phyloP scores from a whole-genome alignment of 2,888 invertebrate species.

The Bugula neritina region DNA sequence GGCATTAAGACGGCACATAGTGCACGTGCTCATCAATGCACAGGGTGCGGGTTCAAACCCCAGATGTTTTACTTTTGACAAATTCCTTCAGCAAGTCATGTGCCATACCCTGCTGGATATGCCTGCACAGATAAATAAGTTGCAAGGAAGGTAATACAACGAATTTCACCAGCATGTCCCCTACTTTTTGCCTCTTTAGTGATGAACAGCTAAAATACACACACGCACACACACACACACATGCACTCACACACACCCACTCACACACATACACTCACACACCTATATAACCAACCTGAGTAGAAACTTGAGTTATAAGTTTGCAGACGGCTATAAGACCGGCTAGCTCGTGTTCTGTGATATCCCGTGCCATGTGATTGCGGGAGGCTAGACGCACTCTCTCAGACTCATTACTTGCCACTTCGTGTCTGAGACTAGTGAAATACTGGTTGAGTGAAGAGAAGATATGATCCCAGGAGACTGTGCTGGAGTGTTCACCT shows the following conservation, averaged over 20 bases:
- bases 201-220: too few relatives aligned
- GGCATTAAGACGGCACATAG: too few relatives aligned
- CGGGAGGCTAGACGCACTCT: constrained; percentile 51
- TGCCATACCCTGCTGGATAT: too few relatives aligned
- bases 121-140: too few relatives aligned
- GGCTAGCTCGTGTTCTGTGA: constrained; percentile 74
- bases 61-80: too few relatives aligned
- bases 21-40: too few relatives aligned
- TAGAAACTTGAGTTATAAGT: constrained; percentile 71
- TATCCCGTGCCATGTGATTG: constrained; percentile 49
- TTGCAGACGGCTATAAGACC: constrained; percentile 75
- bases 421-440: constrained; percentile 56
- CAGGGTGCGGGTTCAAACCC: too few relatives aligned
- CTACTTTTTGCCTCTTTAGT: too few relatives aligned
- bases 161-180: too few relatives aligned
- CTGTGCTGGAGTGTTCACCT: constrained; percentile 53
- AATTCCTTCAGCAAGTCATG: too few relatives aligned
- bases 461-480: constrained; percentile 82
- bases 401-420: constrained; percentile 59
- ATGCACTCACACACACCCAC: background rate
- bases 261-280: background rate
- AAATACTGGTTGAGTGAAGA: constrained; percentile 64
- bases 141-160: too few relatives aligned
- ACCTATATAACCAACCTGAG: constrained; percentile 36
- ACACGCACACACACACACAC: too few relatives aligned